Evolutionary conservation across 2,113 vertebrate genomes (phyloP).

Genomic region (mouse (Mus musculus)): GRCm39 chr14:27481501-27482000

Average conservation of each 20-base stretch:
- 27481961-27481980: slow-evolving; percentile 29
- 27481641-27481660: slow-evolving; percentile 34
- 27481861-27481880: neutral
- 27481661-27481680: slow-evolving; percentile 3
- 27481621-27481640: slow-evolving; percentile 56
- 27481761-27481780: slow-evolving; percentile 39
- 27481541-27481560: slow-evolving; percentile 71
- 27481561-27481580: slow-evolving; percentile 73
- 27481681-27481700: slow-evolving; percentile 63
- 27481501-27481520: slow-evolving; percentile 76
- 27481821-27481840: neutral
- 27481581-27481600: slow-evolving; percentile 43
- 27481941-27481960: slow-evolving; percentile 29
- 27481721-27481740: slow-evolving; percentile 71
- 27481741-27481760: slow-evolving; percentile 27
- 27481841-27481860: neutral
- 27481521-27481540: slow-evolving; percentile 75
- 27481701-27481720: slow-evolving; percentile 27
- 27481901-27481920: slow-evolving; percentile 36
- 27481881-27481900: slow-evolving; percentile 29
- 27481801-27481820: neutral
- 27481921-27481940: slow-evolving; percentile 52
- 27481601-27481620: slow-evolving; percentile 67
- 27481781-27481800: slow-evolving; percentile 31
- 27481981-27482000: slow-evolving; percentile 54